Evolutionary conservation across 2,888 invertebrate genomes (phyloP), one percentile per base, ranked within the genome.

Genomic region (Drosophila seclusa): DNA sequence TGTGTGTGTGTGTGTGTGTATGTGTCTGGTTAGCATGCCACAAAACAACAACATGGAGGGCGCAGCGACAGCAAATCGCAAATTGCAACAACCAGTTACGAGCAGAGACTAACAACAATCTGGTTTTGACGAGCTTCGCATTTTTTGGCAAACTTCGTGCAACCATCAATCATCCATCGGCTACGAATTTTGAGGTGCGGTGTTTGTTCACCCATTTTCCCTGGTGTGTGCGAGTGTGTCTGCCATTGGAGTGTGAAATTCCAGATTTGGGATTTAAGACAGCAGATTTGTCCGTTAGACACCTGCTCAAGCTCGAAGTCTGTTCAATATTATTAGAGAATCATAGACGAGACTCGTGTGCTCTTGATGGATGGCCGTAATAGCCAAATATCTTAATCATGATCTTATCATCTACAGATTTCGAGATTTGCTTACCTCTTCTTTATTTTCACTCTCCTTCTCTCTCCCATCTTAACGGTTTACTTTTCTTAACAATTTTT

Each of bases 141-240:
- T 65, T 64, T 73, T 59, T 66, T 16, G 67, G 49, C 61, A 58
- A 72, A 64, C 34, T 16, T 48, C 38, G 58, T 42, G 42, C 60
- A 73, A 45, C 64, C 74, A 74, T 73, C 74, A 64, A 74, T 73
- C 74, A 73, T 64, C 38, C 38, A 38, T 55, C 36, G 55, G 11
- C 21, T n/a, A 24, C 29, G 3, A 54, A 34, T 58, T 50, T 32
- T 40, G 27, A 21, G 38, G 27, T 31, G 50, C 6, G 29, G 11
- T n/a, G 11, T 5, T 42, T 11, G 21, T 2, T 2, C 27, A 0
- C 48, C 27, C 21, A 2, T 3, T 27, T 13, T 18, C 38, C 24
- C 32, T 36, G 48, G 52, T 31, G 48, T 27, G 18, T 34, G 48
- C 27, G n/a, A 24, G 21, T 34, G 29, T 36, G 11, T 27, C 36